Evolutionary conservation across 2,797 vertebrate genomes (phyloP), one percentile per base, ranked within the genome.

Genomic region (Lithobates sylvaticus): DNA sequence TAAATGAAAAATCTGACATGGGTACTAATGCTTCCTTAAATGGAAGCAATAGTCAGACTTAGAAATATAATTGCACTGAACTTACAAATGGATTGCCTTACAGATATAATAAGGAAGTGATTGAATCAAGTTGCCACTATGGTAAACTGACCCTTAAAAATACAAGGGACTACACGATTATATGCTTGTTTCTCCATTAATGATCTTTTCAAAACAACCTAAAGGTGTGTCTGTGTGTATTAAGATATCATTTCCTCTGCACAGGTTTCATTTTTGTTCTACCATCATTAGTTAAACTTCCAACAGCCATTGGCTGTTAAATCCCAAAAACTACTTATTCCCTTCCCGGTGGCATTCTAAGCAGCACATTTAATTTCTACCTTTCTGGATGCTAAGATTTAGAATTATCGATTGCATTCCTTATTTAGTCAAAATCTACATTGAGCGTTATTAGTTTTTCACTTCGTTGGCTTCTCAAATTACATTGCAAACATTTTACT

Each of bases 381-480:
- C 50, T 64, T 76, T 69, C 65, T 64, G 27, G 74, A 81, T 86
- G 65, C 84, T 71, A 86, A 61, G 72, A 61, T 34, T 76, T 78
- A 73, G 61, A 83, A 70, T 87, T 87, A 78, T 83, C 80, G 78
- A 47, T 87, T 83, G 65, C 85, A 58, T 75, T 64, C 27, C 81
- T 75, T 87, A 87, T 87, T 87, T 87, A 83, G 81, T 87, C 86
- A 87, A 84, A 87, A 87, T 84, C 81, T 84, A 84, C 86, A 87
- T 87, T 84, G 76, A 75, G 65, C 76, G 65, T 84, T 87, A 87
- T 84, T 84, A 84, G 86, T 87, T 87, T 84, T 87, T 87, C 81
- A 87, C 76, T 79, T 84, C 71, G 71, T 84, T 84, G 86, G 71
- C 76, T 87, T 87, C 81, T 84, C 81, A 87, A 87, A 87, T 87